Evolutionary conservation across 2,797 vertebrate species (phyloP), one percentile per base, ranked within the genome.

Genomic region (Pseudomugil tenellus): DNA sequence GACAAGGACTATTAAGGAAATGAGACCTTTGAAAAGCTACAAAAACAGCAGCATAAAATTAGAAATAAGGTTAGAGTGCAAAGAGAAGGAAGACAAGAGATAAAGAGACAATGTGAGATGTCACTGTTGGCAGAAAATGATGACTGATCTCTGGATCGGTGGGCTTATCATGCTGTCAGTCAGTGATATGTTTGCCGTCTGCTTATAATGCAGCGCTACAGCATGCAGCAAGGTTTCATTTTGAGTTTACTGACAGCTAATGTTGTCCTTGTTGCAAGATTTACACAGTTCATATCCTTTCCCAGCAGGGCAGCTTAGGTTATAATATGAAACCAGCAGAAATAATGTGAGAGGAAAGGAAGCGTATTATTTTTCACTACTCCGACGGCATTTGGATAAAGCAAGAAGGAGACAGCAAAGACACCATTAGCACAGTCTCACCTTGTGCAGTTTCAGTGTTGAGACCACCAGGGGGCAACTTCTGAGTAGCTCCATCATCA

Each of bases 401-500:
- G 78, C 68, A 77, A 60, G 75, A 72, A 61, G 70, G 72, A 75
- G 70, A 62, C 58, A 60, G 54, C 41, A 71, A 59, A 64, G 28
- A 72, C 16, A 66, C 67, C 65, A 63, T 32, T 61, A 34, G 77
- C 74, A 56, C 71, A 70, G 58, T 77, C 70, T 94, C 89, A 95
- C 94, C 94, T 94, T 91, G 89, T 92, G 90, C 87, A 90, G 89
- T 88, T 89, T 92, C 90, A 75, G 88, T 69, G 64, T 87, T 92
- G 80, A 86, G 72, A 84, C 93, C 93, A 93, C 91, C 86, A 92
- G 93, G 87, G 92, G 93, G 93, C 87, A 88, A 89, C 91, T 91
- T 94, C 85, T 92, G 91, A 89, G 88, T 43, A 67, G 86, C 60
- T 48, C 90, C 85, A 2, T 92, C 87, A 3, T 92, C 92, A 71